These are phyloP conservation scores for Alloplasta piceator DNA, from an alignment of 2,888 invertebrate species.

Conservation along the genomic window DNA sequence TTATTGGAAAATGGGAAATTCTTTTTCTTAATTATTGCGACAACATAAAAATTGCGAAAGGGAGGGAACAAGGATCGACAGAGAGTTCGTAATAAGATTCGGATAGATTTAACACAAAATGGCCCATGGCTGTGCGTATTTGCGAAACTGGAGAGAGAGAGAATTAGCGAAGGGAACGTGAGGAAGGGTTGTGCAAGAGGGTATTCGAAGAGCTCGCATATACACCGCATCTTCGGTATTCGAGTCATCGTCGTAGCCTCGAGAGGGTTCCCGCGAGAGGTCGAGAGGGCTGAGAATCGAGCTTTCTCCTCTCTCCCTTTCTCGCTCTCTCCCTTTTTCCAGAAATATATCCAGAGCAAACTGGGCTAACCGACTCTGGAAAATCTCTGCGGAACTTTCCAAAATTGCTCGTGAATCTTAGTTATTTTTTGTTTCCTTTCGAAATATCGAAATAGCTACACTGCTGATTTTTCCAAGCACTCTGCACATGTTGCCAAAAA, in stretches of 20 bases:
- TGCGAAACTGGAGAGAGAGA: slow-evolving; percentile 24
- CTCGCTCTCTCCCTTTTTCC: slow-evolving; percentile 29
- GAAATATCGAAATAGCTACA: no score
- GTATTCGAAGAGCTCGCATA: slow-evolving; percentile 38
- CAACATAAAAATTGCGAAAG: background rate
- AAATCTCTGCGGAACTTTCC: no score
- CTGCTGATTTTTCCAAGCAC: no score
- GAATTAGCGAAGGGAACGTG: slow-evolving; percentile 37
- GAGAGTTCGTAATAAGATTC: slow-evolving; percentile 15
- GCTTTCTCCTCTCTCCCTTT: slow-evolving; percentile 27
- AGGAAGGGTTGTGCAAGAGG: slow-evolving; percentile 42
- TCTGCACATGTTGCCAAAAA: no score
- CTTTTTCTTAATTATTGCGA: no score
- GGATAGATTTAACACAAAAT: slow-evolving; percentile 10
- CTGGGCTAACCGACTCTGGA: no score
- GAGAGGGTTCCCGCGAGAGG: slow-evolving; percentile 58
- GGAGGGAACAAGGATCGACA: slow-evolving; percentile 10
- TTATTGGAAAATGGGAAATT: no score
- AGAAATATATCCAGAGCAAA: no score
- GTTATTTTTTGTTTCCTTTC: no score
- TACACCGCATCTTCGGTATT: slow-evolving; percentile 52
- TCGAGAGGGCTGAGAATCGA: slow-evolving; percentile 58
- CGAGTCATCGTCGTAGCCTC: slow-evolving; percentile 58
- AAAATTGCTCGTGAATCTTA: no score
- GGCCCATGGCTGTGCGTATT: slow-evolving; percentile 35